These are phyloP conservation scores for Yponomeuta cagnagella DNA, from an alignment of 2,888 invertebrate genomes.

Conservation along the genomic window DNA sequence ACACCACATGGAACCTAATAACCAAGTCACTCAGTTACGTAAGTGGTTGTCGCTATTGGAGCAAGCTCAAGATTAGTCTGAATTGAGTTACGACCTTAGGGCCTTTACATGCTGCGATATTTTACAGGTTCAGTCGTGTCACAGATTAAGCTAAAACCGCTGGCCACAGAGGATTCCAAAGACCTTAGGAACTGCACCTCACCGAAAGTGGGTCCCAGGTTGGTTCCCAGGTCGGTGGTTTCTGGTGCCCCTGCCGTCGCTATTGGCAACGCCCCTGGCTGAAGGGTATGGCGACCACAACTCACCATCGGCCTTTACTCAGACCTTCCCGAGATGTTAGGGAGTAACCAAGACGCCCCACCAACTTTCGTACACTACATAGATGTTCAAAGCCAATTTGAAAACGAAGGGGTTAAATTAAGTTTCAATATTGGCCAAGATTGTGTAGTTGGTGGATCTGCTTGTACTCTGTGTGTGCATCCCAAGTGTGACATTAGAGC, in stretches of 20 bases:
- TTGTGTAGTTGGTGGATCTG: slow-evolving; percentile 16
- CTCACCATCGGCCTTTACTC: slow-evolving; percentile 74
- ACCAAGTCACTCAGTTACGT: slow-evolving; percentile 42
- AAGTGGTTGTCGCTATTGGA: slow-evolving; percentile 28
- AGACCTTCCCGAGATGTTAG: slow-evolving; percentile 85
- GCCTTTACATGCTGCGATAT: neutral
- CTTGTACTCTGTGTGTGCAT: slow-evolving; percentile 78
- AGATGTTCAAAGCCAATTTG: too few relatives aligned
- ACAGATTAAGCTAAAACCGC: slow-evolving; percentile 85
- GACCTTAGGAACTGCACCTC: slow-evolving; percentile 56
- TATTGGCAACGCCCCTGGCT: slow-evolving; percentile 78
- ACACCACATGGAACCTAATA: neutral
- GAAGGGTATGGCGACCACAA: slow-evolving; percentile 63
- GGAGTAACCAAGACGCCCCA: slow-evolving; percentile 42
- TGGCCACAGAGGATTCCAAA: slow-evolving; percentile 80
- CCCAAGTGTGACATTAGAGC: slow-evolving; percentile 84
- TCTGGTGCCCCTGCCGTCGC: slow-evolving; percentile 81
- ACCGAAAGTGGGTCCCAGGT: slow-evolving; percentile 70
- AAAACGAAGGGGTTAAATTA: too few relatives aligned
- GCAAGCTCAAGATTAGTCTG: slow-evolving; percentile 86
- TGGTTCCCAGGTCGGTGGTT: slow-evolving; percentile 61
- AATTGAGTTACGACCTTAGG: slow-evolving; percentile 80
- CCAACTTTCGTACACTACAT: neutral
- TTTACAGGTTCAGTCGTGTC: slow-evolving; percentile 43
- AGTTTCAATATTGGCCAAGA: too few relatives aligned